Evolutionary conservation across 2,888 invertebrate species (phyloP), one percentile per base, ranked within the genome.

Genomic region (Brenthis hecate): DNA sequence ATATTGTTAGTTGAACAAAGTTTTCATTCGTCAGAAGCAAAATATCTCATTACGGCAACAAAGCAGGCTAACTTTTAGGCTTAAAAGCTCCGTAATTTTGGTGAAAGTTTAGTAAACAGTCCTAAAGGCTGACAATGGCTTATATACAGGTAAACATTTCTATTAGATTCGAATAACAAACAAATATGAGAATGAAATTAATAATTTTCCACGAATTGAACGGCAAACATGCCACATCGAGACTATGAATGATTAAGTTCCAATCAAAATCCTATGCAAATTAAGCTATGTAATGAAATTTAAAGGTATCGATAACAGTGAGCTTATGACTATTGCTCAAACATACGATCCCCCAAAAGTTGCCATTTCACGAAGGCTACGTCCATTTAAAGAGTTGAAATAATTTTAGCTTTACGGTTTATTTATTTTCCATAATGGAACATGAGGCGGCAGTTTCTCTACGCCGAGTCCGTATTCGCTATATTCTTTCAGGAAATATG

Each of bases 391-490:
- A 85, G 85, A 89, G 84, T 88, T 85, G 81, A 88, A 88, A 88
- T 87, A 85, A 87, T 89, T 89, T 86, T 80, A 80, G 84, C 80
- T 85, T 85, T 83, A 84, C 87, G 87, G 84, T 87, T 86, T 89
- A 85, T 88, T 89, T 89, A 85, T 86, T 87, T 85, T 86, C 84
- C 82, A 83, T 88, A 88, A 88, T 85, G 81, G 85, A 84, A 80
- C 81, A 78, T 90, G 90, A 89, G 73, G 71, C 75, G 75, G 85
- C 88, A 78, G 66, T 82, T 85, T 82, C 77, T 74, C 74, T 75
- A 74, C 75, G 77, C 43, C 32, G 48, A 56, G 36, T 56, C 28
- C 54, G 56, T 32, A 56, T 43, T 43, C 11, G 19, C 51, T 32
- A 19, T 61, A 61, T 32, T 23, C 36, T 32, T 65, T 13, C 19